Base-by-base conservation (phyloP, 2,888 invertebrate genomes). In the Stenurella melanura region DNA sequence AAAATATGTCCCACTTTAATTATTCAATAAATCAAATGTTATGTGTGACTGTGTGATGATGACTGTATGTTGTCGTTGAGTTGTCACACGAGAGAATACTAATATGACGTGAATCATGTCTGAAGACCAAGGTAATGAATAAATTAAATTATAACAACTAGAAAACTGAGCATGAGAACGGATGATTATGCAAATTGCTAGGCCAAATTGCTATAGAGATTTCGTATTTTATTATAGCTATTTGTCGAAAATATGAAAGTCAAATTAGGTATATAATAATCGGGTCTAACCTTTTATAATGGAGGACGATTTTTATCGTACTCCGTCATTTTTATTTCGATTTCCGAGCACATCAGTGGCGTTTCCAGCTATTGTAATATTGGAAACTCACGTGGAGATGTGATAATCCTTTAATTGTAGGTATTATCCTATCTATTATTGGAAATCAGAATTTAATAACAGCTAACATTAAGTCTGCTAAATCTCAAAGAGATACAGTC, bases 231-330 rank as follows among this genome's bases (percentile, higher is more conserved):
- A 30, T 56, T 69, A 69, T 74, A 69, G 57, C 54, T 50, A 69
- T 64, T 64, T 64, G 63, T 18, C 54, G 64, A 74, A 74, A 74
- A 74, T 63, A 75, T 75, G 75, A 66, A 75, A 75, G 71, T 72
- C 67, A 75, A 72, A 75, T 72, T 57, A 71, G 72, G 64, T 64
- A 74, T 26, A 21, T 58, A 58, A 56, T 74, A 30, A 18, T 61
- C 26, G 38, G 38, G 68, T 54, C 63, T 69, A 50, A 50, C 5
- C n/a, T 50, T 50, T 50, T 50, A 5, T n/a, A n/a, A 50, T 50
- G 50, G 50, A n/a, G n/a, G 50, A 50, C 15, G 50, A 50, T 50
- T 50, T 50, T 50, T 50, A 50, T 50, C 50, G 7, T 50, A 15
- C n/a, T 17, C 50, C 50, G 50, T 50, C 3, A n/a, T 50, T 50